A percentile compares a stretch with the other conserved stretches of the same genome.
Conservation (phyloP, 1,140 invertebrate species). For the Acyrthosiphon pisum region DNA sequence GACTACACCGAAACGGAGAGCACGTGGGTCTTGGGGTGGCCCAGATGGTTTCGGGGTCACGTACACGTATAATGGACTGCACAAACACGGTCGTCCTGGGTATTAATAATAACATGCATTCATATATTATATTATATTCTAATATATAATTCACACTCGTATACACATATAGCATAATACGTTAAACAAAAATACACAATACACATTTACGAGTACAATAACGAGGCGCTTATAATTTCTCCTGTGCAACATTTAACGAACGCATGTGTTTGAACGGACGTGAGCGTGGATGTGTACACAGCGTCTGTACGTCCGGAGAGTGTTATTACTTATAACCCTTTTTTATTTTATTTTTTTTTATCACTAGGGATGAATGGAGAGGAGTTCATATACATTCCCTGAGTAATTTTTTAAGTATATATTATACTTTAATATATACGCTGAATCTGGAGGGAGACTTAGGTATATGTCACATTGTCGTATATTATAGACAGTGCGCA, state of each 20-base stretch:
- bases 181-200: background rate
- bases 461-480: background rate
- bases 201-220: background rate
- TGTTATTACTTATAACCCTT: conserved; percentile 1
- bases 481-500: background rate
- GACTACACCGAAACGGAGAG: conserved; percentile 5
- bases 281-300: background rate
- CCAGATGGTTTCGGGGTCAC: conserved; percentile 38
- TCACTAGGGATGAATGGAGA: background rate
- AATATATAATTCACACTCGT: background rate
- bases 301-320: background rate
- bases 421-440: background rate
- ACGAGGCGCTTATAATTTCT: conserved; percentile 5
- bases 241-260: background rate
- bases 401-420: background rate
- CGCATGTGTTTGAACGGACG: background rate
- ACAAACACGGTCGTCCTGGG: background rate
- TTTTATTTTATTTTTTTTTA: background rate
- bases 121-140: background rate
- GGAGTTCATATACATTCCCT: background rate
- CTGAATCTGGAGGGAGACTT: background rate
- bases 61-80: background rate
- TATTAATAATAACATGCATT: conserved; percentile 33
- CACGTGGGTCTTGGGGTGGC: conserved; percentile 23
- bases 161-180: background rate